phyloP scores from a whole-genome alignment of 2,113 vertebrate genomes.

The Oophaga pumilio region DNA sequence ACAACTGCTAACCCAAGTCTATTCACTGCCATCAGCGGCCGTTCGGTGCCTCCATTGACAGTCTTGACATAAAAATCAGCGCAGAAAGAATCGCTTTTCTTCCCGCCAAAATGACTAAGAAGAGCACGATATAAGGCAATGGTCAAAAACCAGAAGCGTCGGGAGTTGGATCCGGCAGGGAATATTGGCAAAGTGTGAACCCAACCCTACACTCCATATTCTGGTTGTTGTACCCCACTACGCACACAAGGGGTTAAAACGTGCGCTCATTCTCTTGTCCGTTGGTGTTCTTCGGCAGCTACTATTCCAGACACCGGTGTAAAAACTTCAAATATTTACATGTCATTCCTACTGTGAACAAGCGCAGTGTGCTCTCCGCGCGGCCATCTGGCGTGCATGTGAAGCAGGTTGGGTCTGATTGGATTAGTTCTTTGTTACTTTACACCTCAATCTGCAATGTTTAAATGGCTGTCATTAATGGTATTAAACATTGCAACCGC shows the following conservation, averaged over 20 bases:
- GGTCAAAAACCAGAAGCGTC: too few relatives aligned
- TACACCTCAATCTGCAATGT: constrained; percentile 28
- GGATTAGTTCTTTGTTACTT: constrained; percentile 9
- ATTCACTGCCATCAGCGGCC: too few relatives aligned
- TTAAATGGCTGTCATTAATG: constrained; percentile 39
- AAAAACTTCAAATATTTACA: constrained; percentile 53
- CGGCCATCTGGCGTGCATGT: constrained; percentile 28
- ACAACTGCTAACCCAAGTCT: too few relatives aligned
- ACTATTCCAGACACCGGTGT: constrained; percentile 5
- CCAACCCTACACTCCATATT: background rate
- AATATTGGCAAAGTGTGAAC: too few relatives aligned
- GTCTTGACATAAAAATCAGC: too few relatives aligned
- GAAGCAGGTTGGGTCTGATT: constrained; percentile 18
- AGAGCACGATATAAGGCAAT: too few relatives aligned
- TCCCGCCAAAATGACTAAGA: too few relatives aligned
- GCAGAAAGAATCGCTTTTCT: too few relatives aligned
- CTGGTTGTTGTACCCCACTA: background rate
- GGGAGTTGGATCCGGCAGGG: too few relatives aligned
- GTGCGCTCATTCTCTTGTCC: background rate
- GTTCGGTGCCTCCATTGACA: too few relatives aligned
- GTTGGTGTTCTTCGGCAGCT: background rate
- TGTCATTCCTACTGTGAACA: constrained; percentile 32
- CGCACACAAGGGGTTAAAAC: background rate
- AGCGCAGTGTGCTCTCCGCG: background rate
- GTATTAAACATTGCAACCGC: constrained; percentile 28